phyloP scores from a whole-genome alignment of 2,113 vertebrate genomes.

The Taxidea taxus region DNA sequence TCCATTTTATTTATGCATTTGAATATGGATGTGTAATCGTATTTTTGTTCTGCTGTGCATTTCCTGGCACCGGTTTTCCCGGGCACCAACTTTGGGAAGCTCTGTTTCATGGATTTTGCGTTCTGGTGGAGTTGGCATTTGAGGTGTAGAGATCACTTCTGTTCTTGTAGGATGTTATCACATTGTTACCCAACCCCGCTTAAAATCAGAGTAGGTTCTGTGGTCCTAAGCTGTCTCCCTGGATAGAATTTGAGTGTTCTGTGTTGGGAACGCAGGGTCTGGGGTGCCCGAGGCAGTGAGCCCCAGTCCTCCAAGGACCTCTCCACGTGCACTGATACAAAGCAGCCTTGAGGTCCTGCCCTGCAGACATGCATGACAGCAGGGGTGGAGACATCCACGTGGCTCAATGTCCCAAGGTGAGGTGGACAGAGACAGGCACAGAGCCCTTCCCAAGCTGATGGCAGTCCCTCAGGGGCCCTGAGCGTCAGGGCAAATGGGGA shows the following conservation, averaged over 20 bases:
- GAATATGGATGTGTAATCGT: not conserved
- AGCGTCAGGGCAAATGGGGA: rapidly evolving
- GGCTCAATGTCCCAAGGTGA: rapidly evolving
- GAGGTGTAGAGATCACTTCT: not conserved
- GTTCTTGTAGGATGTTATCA: not conserved
- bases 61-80: not conserved
- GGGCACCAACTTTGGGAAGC: not conserved
- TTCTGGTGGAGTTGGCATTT: not conserved
- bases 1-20: not conserved
- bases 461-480: not conserved
- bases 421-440: not conserved
- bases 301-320: rapidly evolving
- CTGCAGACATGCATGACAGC: not conserved
- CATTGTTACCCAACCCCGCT: rapidly evolving
- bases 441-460: rapidly evolving
- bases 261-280: not conserved
- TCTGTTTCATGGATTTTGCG: not conserved
- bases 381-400: rapidly evolving
- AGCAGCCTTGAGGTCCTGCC: too few relatives aligned
- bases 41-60: not conserved
- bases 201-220: not conserved
- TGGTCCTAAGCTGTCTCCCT: too few relatives aligned
- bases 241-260: not conserved
- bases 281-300: not conserved
- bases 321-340: rapidly evolving